Percentiles rank a stretch among this genome's conserved stretches.
Evolutionary conservation across 2,888 invertebrate species (phyloP).

Genomic region (Lasioglossum villosulum): DNA sequence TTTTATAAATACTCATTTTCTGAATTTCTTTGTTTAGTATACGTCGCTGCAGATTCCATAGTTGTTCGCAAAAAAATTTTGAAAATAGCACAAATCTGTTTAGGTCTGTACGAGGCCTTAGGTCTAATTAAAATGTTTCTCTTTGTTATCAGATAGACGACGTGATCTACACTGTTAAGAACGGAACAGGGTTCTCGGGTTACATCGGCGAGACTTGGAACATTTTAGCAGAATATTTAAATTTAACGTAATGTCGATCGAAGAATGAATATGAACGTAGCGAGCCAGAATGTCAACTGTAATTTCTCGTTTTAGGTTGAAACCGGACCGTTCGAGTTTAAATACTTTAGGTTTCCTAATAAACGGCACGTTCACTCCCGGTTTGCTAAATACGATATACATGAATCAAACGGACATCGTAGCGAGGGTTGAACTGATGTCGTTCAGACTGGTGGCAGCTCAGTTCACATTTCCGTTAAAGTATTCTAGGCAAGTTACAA

Average conservation of each 20-base stretch:
- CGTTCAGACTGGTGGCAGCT: neutral
- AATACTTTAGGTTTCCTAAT: neutral
- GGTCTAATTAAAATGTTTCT: no score
- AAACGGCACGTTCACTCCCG: neutral
- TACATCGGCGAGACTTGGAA: conserved; percentile 66
- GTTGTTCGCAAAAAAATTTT: no score
- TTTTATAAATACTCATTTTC: no score
- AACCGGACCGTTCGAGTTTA: conserved; percentile 20
- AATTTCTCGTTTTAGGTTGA: conserved; percentile 41
- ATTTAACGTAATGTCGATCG: conserved; percentile 66
- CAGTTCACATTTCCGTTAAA: conserved; percentile 61
- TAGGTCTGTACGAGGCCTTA: no score
- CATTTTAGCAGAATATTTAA: conserved; percentile 59
- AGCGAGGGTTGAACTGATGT: conserved; percentile 28
- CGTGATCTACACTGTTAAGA: conserved; percentile 27
- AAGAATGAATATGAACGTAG: neutral
- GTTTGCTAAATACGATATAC: conserved; percentile 37
- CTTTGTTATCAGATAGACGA: conserved; percentile 35
- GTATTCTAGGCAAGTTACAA: conserved; percentile 46
- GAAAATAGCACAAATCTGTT: no score
- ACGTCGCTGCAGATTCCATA: no score
- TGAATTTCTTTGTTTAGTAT: no score
- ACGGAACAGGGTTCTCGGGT: conserved; percentile 58
- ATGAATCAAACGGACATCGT: conserved; percentile 49
- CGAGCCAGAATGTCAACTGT: neutral